phyloP scores from a whole-genome alignment of 2,797 vertebrate genomes.

The Sebastes oblongus region DNA sequence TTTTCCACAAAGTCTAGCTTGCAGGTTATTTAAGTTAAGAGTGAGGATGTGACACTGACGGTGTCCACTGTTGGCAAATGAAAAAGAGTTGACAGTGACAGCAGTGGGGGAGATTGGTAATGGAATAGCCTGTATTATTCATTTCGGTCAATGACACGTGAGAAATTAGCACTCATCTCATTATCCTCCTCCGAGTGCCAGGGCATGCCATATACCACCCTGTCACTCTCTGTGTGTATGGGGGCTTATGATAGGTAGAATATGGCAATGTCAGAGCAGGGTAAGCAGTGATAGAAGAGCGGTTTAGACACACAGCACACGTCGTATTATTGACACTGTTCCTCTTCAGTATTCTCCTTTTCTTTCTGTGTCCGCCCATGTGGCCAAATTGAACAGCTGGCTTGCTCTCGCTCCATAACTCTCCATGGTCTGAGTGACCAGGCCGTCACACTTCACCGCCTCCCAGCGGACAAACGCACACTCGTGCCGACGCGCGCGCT shows the following conservation, averaged over 20 bases:
- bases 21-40: constrained; percentile 40
- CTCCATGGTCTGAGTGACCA: constrained; percentile 66
- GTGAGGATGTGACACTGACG: constrained; percentile 19
- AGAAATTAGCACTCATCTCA: constrained; percentile 69
- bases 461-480: constrained; percentile 59
- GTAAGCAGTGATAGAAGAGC: constrained; percentile 16
- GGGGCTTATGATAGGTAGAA: constrained; percentile 32
- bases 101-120: constrained; percentile 44
- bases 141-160: constrained; percentile 67
- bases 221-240: constrained; percentile 14
- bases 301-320: constrained; percentile 42
- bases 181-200: constrained; percentile 36
- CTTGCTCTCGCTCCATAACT: constrained; percentile 68
- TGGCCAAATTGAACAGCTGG: constrained; percentile 77
- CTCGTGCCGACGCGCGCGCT: constrained; percentile 11
- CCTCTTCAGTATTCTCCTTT: constrained; percentile 57
- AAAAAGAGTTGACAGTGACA: constrained; percentile 39
- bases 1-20: constrained; percentile 18
- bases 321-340: constrained; percentile 32
- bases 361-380: constrained; percentile 59
- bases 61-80: constrained; percentile 12
- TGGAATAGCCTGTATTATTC: constrained; percentile 68
- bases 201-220: constrained; percentile 26
- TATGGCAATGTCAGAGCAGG: constrained; percentile 27
- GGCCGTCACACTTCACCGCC: constrained; percentile 68